Conservation (phyloP, 2,888 invertebrate species). For the Microchrysa polita region DNA sequence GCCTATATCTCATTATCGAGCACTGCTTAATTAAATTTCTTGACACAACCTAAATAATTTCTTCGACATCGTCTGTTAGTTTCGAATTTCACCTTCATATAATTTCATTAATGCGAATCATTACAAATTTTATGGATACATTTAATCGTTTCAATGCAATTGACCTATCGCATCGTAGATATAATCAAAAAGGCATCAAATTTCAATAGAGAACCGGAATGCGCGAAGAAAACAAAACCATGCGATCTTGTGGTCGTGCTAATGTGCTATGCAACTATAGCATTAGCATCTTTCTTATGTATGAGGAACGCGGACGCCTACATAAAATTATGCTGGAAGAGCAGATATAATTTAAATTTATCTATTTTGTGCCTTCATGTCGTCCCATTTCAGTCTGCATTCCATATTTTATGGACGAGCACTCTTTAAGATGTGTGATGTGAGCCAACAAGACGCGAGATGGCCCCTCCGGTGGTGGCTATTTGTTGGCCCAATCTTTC, state of each 20-base stretch:
- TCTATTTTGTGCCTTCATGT: conserved; percentile 33
- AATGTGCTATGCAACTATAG: too few relatives aligned
- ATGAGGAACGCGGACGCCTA: conserved; percentile 16
- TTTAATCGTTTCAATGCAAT: conserved; percentile 31
- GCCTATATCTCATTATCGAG: not conserved
- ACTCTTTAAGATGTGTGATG: not conserved
- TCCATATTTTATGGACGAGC: conserved; percentile 38
- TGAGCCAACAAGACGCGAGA: not conserved
- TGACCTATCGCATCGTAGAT: conserved; percentile 25
- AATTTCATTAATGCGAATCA: conserved; percentile 30
- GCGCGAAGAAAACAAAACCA: conserved; percentile 6
- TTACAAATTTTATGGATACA: conserved; percentile 17
- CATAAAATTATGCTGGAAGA: conserved; percentile 37
- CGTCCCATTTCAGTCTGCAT: conserved; percentile 32
- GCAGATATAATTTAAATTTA: conserved; percentile 38
- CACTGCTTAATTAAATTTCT: not conserved
- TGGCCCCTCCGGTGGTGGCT: not conserved
- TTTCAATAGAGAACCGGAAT: conserved; percentile 35
- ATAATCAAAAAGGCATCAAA: conserved; percentile 41
- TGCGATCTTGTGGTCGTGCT: not conserved
- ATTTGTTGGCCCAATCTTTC: not conserved
- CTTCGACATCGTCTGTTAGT: not conserved
- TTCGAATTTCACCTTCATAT: conserved; percentile 25
- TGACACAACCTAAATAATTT: not conserved
- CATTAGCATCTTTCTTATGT: too few relatives aligned